phyloP scores from a whole-genome alignment of 1,140 invertebrate species.

The Matsumurasca onukii region DNA sequence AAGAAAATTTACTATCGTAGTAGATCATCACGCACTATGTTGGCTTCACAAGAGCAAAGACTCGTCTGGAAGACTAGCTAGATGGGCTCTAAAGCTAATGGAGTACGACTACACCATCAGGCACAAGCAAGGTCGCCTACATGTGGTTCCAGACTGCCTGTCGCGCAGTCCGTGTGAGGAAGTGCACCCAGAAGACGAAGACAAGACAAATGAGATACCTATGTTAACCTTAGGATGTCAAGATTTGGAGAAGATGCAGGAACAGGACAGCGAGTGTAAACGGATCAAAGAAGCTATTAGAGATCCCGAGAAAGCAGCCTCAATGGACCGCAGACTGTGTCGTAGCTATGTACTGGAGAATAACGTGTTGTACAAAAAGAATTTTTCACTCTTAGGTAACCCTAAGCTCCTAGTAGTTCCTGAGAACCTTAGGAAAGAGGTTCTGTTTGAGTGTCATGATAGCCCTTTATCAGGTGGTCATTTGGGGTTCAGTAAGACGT shows the following conservation, averaged over 20 bases:
- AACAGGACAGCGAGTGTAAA: background rate
- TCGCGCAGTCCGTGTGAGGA: background rate
- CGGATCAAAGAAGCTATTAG: background rate
- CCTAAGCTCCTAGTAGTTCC: background rate
- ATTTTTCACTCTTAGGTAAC: background rate
- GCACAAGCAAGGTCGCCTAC: constrained; percentile 46
- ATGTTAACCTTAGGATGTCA: background rate
- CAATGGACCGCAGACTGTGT: background rate
- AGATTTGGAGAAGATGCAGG: background rate
- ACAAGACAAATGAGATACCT: constrained; percentile 5
- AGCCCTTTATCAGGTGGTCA: constrained; percentile 2
- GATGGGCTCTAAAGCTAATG: constrained; percentile 54
- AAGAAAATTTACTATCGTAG: constrained; percentile 52
- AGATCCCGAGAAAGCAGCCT: background rate
- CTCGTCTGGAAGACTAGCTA: constrained; percentile 48
- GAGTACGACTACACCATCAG: constrained; percentile 50
- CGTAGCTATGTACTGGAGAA: background rate
- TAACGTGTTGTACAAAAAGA: background rate
- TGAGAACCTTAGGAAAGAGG: background rate
- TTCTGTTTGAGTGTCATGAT: constrained; percentile 3
- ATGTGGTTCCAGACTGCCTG: constrained; percentile 1
- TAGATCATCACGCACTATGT: constrained; percentile 53
- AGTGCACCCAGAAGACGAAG: background rate
- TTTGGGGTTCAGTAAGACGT: constrained; percentile 4
- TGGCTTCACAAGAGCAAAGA: constrained; percentile 54